These are phyloP conservation scores for Aotus griseimembra DNA, from an alignment of 2,797 vertebrate genomes.

Conservation along the genomic window DNA sequence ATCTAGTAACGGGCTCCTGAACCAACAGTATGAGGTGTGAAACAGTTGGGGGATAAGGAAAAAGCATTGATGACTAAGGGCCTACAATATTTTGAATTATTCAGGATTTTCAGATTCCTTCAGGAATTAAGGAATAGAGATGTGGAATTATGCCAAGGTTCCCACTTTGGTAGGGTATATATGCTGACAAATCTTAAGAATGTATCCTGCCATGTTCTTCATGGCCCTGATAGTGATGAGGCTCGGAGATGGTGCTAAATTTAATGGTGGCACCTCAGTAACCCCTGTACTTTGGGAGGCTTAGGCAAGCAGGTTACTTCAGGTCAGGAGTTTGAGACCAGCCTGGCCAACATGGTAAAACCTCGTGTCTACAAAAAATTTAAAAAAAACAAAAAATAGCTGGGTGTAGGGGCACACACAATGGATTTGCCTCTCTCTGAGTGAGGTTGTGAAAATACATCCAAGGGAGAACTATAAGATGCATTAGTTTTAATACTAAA, in stretches of 20 bases:
- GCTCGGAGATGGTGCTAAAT: constrained; percentile 2
- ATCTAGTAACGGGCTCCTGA: neutral
- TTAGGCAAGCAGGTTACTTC: too few relatives aligned
- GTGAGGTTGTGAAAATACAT: neutral
- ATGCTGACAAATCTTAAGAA: neutral
- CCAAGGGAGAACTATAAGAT: neutral
- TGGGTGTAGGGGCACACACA: too few relatives aligned
- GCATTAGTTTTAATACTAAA: neutral
- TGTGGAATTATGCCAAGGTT: neutral
- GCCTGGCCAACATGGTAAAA: too few relatives aligned
- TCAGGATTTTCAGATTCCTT: constrained; percentile 7
- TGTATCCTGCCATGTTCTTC: neutral
- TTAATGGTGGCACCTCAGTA: neutral
- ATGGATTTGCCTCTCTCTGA: neutral
- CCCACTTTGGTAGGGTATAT: neutral
- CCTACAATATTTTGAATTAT: neutral
- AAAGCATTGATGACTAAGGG: neutral
- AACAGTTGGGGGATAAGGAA: neutral
- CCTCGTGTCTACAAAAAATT: too few relatives aligned
- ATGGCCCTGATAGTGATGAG: neutral
- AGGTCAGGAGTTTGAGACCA: too few relatives aligned
- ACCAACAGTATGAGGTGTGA: neutral
- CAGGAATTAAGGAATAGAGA: neutral
- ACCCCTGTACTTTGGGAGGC: too few relatives aligned
- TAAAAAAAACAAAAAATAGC: too few relatives aligned